Percentiles rank a stretch among this genome's conserved stretches.
phyloP scores from a whole-genome alignment of 2,797 vertebrate genomes.

The Tamandua tetradactyla region DNA sequence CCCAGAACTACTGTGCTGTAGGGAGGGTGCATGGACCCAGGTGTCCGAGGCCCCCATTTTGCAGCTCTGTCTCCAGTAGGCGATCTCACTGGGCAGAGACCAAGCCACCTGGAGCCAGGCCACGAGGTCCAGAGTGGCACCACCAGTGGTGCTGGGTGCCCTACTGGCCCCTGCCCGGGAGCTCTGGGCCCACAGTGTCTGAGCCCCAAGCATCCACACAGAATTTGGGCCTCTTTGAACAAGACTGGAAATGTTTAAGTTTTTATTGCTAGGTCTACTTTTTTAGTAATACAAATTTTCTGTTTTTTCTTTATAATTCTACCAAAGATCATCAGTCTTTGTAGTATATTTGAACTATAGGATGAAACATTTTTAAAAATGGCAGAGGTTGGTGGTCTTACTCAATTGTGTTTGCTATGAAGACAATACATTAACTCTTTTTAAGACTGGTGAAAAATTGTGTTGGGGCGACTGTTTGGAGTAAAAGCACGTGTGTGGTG shows the following conservation, averaged over 20 bases:
- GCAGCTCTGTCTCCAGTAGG: background rate
- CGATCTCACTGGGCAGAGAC: too few relatives aligned
- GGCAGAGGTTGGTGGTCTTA: background rate
- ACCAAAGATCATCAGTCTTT: background rate
- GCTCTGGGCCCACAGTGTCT: too few relatives aligned
- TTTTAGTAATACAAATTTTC: background rate
- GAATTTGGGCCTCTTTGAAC: background rate
- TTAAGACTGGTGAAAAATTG: background rate
- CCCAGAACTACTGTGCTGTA: too few relatives aligned
- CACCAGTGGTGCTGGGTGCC: too few relatives aligned
- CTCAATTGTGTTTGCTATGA: background rate
- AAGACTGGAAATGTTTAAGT: background rate
- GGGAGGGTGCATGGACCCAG: too few relatives aligned
- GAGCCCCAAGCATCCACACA: too few relatives aligned
- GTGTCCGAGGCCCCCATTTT: background rate
- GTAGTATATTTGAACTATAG: background rate
- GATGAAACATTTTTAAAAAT: background rate
- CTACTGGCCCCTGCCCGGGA: too few relatives aligned
- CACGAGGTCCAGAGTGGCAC: too few relatives aligned
- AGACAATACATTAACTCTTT: background rate
- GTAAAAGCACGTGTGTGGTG: too few relatives aligned
- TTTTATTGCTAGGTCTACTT: background rate
- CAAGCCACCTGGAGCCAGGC: too few relatives aligned
- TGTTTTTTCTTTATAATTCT: background rate
- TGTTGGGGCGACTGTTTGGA: background rate